phyloP scores from a whole-genome alignment of 2,113 vertebrate species.

The Condylura cristata region DNA sequence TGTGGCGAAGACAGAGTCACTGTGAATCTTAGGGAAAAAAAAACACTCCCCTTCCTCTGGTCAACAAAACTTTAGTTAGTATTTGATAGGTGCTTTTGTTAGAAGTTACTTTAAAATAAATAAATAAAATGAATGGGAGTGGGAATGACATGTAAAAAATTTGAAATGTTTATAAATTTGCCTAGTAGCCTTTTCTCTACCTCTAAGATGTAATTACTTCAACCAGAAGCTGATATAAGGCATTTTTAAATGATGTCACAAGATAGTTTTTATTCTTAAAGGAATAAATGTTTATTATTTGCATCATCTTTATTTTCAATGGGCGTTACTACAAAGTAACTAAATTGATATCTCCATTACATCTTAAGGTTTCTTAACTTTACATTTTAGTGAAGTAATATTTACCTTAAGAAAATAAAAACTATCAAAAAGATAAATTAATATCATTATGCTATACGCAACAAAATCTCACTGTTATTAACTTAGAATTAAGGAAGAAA shows the following conservation, averaged over 20 bases:
- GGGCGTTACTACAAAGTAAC: background rate
- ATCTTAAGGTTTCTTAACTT: background rate
- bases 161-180: background rate
- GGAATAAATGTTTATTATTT: background rate
- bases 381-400: background rate
- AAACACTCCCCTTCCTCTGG: background rate
- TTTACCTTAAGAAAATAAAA: constrained; percentile 6
- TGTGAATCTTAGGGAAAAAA: background rate
- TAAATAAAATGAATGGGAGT: background rate
- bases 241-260: background rate
- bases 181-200: background rate
- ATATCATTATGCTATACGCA: background rate
- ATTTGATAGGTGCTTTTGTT: background rate
- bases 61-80: background rate
- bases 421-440: background rate
- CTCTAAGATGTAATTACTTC: background rate
- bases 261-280: background rate
- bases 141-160: background rate
- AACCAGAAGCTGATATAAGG: background rate
- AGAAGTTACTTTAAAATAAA: constrained; percentile 48
- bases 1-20: background rate
- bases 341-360: background rate
- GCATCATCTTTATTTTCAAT: background rate
- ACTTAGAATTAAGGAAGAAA: background rate
- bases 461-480: background rate